A percentile compares a stretch with the other conserved stretches of the same genome.
phyloP scores from a whole-genome alignment of 2,888 invertebrate species.

The Luperina testacea region DNA sequence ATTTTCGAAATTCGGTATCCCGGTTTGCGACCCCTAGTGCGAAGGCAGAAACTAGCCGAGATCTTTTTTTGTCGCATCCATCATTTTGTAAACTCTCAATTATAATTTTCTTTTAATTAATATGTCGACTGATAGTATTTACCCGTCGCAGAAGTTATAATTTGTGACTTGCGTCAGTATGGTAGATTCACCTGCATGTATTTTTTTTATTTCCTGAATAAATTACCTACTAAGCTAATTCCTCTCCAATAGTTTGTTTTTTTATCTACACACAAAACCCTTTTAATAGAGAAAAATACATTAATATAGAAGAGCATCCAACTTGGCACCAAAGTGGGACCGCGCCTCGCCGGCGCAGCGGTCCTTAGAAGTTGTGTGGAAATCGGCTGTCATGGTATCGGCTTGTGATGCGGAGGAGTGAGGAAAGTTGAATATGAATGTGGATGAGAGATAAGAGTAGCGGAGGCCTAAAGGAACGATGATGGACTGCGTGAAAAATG shows the following conservation, averaged over 20 bases:
- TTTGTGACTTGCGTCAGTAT: not conserved
- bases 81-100: slow-evolving; percentile 9
- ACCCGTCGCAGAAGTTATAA: not conserved
- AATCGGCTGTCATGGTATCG: not conserved
- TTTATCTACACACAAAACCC: not conserved
- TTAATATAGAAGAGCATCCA: not conserved
- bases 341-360: not conserved
- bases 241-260: not conserved
- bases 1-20: too few species aligned
- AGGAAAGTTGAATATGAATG: not conserved
- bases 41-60: not conserved
- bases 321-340: not conserved
- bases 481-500: not conserved
- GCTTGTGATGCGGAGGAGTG: not conserved
- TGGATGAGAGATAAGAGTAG: not conserved
- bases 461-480: not conserved
- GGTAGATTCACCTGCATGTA: not conserved
- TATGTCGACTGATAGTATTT: not conserved
- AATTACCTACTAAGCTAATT: too few species aligned
- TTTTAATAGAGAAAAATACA: not conserved
- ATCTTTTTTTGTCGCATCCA: not conserved
- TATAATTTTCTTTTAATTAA: not conserved
- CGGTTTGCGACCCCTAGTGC: too few species aligned
- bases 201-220: not conserved
- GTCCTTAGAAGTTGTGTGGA: not conserved